These are phyloP conservation scores for Nemotelus pantherinus DNA, from an alignment of 2,888 invertebrate species.

Conservation along the genomic window DNA sequence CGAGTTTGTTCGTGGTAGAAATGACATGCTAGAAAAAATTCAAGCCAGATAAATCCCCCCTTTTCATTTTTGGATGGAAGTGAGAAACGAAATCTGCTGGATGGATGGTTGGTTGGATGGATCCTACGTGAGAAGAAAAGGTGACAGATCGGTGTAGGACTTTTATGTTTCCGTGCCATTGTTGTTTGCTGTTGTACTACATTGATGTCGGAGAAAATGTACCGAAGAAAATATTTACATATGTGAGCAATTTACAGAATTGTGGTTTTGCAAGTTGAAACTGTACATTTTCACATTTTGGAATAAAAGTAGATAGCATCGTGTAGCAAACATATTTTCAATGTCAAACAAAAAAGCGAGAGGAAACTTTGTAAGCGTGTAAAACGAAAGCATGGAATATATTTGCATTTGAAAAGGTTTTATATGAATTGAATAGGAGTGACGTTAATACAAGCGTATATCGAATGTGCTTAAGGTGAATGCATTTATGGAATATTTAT, in stretches of 20 bases:
- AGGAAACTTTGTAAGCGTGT: neutral
- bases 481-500: no score
- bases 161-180: constrained; percentile 18
- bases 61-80: no score
- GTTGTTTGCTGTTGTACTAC: neutral
- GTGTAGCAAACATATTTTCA: neutral
- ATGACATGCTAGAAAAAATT: no score
- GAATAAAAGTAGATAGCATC: no score
- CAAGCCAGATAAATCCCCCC: no score
- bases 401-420: constrained; percentile 33
- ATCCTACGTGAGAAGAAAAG: neutral
- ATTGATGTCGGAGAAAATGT: neutral
- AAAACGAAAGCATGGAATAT: constrained; percentile 13
- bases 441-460: constrained; percentile 15
- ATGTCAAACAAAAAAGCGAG: neutral
- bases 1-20: no score
- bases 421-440: constrained; percentile 16
- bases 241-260: constrained; percentile 39
- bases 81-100: no score
- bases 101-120: no score
- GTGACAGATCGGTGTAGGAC: neutral
- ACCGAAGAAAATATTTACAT: constrained; percentile 16
- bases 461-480: no score
- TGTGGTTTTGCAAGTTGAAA: constrained; percentile 19
- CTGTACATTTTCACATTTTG: neutral